These are phyloP conservation scores for Hemichromis elongatus DNA, from an alignment of 2,113 vertebrate species.

Conservation along the genomic window DNA sequence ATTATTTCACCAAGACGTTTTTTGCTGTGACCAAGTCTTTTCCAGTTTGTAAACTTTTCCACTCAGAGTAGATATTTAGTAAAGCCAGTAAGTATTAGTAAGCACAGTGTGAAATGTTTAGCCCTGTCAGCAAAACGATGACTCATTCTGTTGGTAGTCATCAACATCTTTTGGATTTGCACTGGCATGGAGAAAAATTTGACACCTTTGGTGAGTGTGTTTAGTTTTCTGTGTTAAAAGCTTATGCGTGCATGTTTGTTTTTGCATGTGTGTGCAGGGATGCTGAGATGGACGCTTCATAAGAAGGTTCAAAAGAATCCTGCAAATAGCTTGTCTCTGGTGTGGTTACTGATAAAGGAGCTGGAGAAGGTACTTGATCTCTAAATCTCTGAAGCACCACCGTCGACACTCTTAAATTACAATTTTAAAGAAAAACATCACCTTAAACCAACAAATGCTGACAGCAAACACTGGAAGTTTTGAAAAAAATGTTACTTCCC, in stretches of 20 bases:
- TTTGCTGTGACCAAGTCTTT: neutral
- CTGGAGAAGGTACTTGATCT: conserved; percentile 82
- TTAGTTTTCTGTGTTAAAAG: neutral
- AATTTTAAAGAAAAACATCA: neutral
- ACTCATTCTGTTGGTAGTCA: conserved; percentile 24
- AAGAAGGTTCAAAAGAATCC: conserved; percentile 86
- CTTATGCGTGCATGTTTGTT: neutral
- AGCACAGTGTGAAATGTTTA: neutral
- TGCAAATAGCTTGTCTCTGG: conserved; percentile 71
- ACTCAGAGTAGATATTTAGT: neutral
- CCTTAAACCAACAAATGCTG: neutral
- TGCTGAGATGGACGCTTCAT: conserved; percentile 92
- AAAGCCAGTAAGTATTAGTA: neutral
- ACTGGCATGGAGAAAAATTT: neutral
- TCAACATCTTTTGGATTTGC: neutral
- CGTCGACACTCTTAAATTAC: neutral
- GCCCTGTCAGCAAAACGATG: neutral
- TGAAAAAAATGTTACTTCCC: neutral
- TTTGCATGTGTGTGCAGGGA: conserved; percentile 71
- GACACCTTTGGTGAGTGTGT: conserved; percentile 13
- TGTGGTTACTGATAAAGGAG: conserved; percentile 85
- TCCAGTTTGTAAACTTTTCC: neutral
- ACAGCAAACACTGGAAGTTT: neutral
- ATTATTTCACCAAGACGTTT: neutral
- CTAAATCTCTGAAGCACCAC: neutral